Conservation (phyloP, 2,888 invertebrate species). For the Drosophila austrosaltans region DNA sequence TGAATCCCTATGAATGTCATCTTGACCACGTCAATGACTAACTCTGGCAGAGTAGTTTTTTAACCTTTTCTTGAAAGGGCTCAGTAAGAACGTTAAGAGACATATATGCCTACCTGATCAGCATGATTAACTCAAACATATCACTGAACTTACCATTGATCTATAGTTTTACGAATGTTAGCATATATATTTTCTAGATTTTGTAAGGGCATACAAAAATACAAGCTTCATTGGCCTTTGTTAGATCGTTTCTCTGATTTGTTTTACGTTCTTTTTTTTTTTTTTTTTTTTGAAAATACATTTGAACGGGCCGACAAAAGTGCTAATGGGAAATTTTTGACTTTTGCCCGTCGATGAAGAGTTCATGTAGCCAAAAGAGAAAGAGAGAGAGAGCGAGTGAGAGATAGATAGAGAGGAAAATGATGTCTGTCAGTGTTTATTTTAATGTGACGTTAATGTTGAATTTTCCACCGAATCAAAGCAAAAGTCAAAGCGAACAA, state of each 20-base stretch:
- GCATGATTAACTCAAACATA: too few species aligned
- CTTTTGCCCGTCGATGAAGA: constrained; percentile 5
- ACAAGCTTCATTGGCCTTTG: not conserved
- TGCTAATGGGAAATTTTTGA: constrained; percentile 13
- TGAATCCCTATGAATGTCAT: too few species aligned
- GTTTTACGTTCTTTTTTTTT: not conserved
- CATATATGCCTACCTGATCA: too few species aligned
- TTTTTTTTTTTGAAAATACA: not conserved
- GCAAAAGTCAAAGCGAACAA: constrained; percentile 48
- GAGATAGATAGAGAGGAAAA: constrained; percentile 26
- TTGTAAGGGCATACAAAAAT: not conserved
- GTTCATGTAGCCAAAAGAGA: constrained; percentile 39
- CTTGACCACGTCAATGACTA: too few species aligned
- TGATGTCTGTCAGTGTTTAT: constrained; percentile 46
- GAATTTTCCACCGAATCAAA: constrained; percentile 64
- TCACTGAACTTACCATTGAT: too few species aligned
- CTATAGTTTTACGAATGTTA: too few species aligned
- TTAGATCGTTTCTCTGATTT: not conserved
- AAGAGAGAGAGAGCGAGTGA: constrained; percentile 33
- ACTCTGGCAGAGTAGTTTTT: too few species aligned
- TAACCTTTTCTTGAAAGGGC: too few species aligned
- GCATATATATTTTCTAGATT: not conserved
- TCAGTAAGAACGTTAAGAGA: too few species aligned
- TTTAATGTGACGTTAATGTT: constrained; percentile 46
- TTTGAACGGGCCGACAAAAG: not conserved